These are phyloP conservation scores for Columba janthina DNA, from an alignment of 2,113 vertebrate genomes.

Conservation along the genomic window DNA sequence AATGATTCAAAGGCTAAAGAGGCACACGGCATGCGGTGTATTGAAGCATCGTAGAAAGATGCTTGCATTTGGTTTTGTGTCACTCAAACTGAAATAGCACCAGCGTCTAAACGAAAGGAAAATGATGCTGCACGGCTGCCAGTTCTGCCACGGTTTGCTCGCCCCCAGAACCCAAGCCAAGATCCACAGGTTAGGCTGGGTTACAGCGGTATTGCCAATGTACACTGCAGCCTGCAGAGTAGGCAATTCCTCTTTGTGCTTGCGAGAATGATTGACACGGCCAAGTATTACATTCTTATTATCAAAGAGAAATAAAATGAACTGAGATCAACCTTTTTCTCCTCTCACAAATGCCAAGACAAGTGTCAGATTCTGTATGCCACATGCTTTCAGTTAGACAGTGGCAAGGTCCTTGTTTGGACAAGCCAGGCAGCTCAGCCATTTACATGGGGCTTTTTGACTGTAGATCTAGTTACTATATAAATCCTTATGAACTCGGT, in stretches of 20 bases:
- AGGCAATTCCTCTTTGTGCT: background rate
- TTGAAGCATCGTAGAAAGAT: background rate
- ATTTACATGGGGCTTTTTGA: background rate
- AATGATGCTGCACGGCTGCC: background rate
- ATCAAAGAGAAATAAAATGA: background rate
- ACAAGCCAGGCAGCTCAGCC: background rate
- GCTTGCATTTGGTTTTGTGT: background rate
- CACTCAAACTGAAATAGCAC: background rate
- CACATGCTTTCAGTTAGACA: background rate
- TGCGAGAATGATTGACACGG: background rate
- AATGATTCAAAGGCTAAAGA: background rate
- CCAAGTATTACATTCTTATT: background rate
- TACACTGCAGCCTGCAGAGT: background rate
- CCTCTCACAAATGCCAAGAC: background rate
- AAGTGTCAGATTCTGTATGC: background rate
- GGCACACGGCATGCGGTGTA: accelerated
- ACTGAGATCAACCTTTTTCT: background rate
- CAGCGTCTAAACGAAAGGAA: background rate
- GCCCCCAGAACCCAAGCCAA: background rate
- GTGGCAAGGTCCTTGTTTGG: background rate
- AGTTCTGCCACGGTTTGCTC: background rate
- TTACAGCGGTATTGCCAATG: background rate
- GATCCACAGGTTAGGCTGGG: background rate
- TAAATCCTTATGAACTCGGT: background rate
- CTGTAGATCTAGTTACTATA: background rate